phyloP scores from a whole-genome alignment of 1,140 invertebrate species.

The Eriocheir sinensis region DNA sequence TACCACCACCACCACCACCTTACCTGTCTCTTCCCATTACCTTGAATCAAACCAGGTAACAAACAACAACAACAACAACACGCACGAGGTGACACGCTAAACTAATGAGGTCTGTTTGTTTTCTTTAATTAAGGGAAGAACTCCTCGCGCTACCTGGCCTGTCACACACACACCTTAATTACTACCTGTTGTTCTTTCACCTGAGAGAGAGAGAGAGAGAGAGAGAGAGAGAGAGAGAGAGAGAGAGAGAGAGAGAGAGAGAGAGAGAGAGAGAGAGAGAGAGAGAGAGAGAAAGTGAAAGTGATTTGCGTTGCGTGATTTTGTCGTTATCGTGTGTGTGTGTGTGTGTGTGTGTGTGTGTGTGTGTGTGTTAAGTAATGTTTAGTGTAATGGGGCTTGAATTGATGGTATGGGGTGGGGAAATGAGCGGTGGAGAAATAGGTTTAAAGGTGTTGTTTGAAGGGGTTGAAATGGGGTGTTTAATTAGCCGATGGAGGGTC shows the following conservation, averaged over 20 bases:
- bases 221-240: not conserved
- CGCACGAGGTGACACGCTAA: too few relatives aligned
- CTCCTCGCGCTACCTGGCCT: not conserved
- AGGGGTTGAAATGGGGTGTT: too few relatives aligned
- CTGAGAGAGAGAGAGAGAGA: not conserved
- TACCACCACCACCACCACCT: not conserved
- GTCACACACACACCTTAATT: not conserved
- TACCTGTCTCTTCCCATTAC: not conserved
- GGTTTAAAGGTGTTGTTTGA: too few relatives aligned
- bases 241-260: not conserved
- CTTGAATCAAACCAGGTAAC: not conserved
- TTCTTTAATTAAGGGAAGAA: not conserved
- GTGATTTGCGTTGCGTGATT: not conserved
- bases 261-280: not conserved
- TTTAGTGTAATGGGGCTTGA: too few relatives aligned
- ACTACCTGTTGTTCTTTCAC: not conserved
- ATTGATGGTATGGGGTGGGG: too few relatives aligned
- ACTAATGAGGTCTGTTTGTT: not conserved
- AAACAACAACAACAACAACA: too few relatives aligned
- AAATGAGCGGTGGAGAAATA: too few relatives aligned
- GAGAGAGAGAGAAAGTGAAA: not conserved
- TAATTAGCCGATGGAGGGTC: too few relatives aligned
- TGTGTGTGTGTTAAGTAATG: too few relatives aligned
- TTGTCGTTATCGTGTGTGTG: too few relatives aligned
- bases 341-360: too few relatives aligned